Percentiles rank a stretch among this genome's conserved stretches.
These are phyloP conservation scores for Epistrophe eligans DNA, from an alignment of 2,888 invertebrate species.

Conservation along the genomic window DNA sequence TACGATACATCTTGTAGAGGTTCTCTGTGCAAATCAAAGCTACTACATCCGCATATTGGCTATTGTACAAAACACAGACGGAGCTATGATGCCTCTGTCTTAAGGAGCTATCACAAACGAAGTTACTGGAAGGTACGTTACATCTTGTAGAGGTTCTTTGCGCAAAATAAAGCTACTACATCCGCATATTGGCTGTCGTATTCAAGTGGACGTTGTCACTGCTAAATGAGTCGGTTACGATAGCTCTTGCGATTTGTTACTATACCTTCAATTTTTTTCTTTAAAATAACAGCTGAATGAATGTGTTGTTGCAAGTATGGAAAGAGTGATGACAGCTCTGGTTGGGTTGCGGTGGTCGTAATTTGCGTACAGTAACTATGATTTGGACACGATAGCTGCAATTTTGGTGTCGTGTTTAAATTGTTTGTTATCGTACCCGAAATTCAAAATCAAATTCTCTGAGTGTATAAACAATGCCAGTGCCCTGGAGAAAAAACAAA, in stretches of 20 bases:
- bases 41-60: conserved; percentile 3
- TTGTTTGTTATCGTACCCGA: conserved; percentile 2
- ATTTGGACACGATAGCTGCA: conserved; percentile 8
- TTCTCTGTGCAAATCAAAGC: neutral
- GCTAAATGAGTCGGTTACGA: too few relatives aligned
- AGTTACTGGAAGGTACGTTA: neutral
- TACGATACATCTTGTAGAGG: conserved; percentile 8
- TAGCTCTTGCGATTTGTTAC: too few relatives aligned
- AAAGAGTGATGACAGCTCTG: conserved; percentile 8
- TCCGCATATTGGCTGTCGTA: too few relatives aligned
- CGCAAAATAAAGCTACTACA: neutral
- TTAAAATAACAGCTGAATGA: neutral
- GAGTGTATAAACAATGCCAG: too few relatives aligned
- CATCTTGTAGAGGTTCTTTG: neutral
- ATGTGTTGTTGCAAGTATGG: neutral
- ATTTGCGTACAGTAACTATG: conserved; percentile 1
- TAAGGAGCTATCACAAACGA: too few relatives aligned
- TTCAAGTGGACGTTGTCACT: too few relatives aligned
- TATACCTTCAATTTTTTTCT: neutral
- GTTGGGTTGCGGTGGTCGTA: neutral
- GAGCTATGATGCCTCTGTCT: too few relatives aligned
- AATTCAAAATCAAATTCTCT: conserved; percentile 9
- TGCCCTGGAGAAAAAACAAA: too few relatives aligned
- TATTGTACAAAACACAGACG: too few relatives aligned
- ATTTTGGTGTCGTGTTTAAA: conserved; percentile 19